phyloP scores from a whole-genome alignment of 1,140 invertebrate species.

The Kradibia gibbosae region DNA sequence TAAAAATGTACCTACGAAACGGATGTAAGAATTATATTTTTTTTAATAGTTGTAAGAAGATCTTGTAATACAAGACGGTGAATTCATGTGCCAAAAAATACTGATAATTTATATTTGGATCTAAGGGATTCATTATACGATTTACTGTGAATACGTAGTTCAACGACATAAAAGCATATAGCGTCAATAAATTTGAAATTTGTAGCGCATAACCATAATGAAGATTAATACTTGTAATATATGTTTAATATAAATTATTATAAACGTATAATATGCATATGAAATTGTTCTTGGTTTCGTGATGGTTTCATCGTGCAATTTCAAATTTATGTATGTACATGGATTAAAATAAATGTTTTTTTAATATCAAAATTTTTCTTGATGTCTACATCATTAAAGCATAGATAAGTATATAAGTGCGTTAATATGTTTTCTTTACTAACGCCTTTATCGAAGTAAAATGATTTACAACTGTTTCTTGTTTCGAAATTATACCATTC shows the following conservation, averaged over 20 bases:
- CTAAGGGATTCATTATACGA: constrained; percentile 46
- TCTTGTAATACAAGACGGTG: constrained; percentile 61
- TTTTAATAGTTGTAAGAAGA: constrained; percentile 52
- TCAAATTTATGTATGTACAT: background rate
- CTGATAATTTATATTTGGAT: constrained; percentile 44
- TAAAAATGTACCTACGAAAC: constrained; percentile 36
- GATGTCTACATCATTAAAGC: background rate
- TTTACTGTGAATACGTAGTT: constrained; percentile 38
- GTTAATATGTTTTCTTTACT: background rate
- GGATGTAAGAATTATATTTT: constrained; percentile 56
- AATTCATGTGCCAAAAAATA: constrained; percentile 72
- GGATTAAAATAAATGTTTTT: background rate
- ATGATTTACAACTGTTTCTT: constrained; percentile 2
- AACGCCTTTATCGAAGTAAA: background rate
- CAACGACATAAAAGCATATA: constrained; percentile 34
- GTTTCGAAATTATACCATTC: background rate
- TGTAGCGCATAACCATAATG: background rate
- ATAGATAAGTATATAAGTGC: background rate
- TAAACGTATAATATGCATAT: too few species aligned
- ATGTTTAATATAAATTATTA: background rate
- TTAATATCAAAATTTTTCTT: constrained; percentile 21
- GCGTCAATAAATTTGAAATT: constrained; percentile 1
- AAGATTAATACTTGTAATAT: background rate
- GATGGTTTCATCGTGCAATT: background rate
- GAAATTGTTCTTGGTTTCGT: too few species aligned